Evolutionary conservation across 2,888 invertebrate species (phyloP), one percentile per base, ranked within the genome.

Genomic region (Buathra laborator): DNA sequence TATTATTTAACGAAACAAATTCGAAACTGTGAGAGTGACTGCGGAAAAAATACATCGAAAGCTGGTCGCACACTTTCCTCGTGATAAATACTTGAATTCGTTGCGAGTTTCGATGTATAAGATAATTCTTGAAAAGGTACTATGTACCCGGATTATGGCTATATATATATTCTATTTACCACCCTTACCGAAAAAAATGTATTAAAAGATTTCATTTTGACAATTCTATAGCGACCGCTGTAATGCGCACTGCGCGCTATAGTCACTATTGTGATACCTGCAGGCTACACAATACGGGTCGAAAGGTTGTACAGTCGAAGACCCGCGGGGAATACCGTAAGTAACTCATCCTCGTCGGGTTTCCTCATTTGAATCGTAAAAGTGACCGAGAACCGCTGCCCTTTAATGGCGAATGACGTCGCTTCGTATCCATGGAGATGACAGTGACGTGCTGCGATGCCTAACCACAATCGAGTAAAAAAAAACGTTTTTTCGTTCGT

Each of bases 401-500:
- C 81, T 88, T 87, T 88, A 88, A 85, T 83, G 86, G 86, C 70
- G 48, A 48, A 46, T 86, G 88, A 90, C 88, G 87, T 89, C 87
- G 86, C 66, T 24, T 67, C 56, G 68, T 81, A n/a, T 66, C 66
- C 72, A 67, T 56, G 80, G 72, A 53, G 44, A 44, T 29, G 62
- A 12, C 48, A 43, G 79, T 64, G 80, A 79, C 51, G 71, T 12
- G 29, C 12, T 29, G 29, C 64, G 32, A 46, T 64, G 46, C 59
- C 6, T 24, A 56, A 62, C 62, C 14, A 62, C 14, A 32, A 62
- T 14, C 29, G 32, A 62, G 56, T 32, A 9, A n/a, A 37, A 64
- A 62, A 44, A 64, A 75, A 48, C 32, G 32, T 37, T 29, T 75
- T 7, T 46, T 32, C 48, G 24, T n/a, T 46, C 46, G 64, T 44